Percentiles rank a stretch among this genome's conserved stretches.
phyloP scores from a whole-genome alignment of 2,113 vertebrate species.

The Ailurus styani region DNA sequence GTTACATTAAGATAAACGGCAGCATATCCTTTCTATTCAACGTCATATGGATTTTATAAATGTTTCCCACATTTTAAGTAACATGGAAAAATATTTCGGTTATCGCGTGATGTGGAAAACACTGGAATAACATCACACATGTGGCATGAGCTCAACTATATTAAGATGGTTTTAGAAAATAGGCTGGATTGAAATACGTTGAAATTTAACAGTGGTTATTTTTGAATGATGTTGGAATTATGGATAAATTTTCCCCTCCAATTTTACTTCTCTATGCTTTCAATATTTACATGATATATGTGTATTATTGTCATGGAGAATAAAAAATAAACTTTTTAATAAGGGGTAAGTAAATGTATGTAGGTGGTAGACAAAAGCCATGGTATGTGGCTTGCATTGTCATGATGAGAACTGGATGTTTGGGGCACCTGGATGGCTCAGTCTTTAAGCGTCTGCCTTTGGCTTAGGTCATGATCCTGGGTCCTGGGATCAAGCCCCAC shows the following conservation, averaged over 20 bases:
- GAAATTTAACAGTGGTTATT: neutral
- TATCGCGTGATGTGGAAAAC: neutral
- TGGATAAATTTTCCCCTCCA: neutral
- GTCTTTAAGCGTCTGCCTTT: too few relatives aligned
- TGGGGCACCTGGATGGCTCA: too few relatives aligned
- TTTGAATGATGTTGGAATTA: neutral
- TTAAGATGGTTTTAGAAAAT: constrained; percentile 22
- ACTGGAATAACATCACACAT: neutral
- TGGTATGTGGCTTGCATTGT: constrained; percentile 2
- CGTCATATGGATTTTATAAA: neutral
- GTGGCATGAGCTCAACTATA: neutral
- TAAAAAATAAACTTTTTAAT: neutral
- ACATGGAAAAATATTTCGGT: neutral
- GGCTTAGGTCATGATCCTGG: too few relatives aligned
- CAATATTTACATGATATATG: neutral
- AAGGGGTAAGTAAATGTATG: neutral
- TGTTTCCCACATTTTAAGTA: neutral
- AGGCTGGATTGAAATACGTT: neutral
- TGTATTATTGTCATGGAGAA: neutral
- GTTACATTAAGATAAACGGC: neutral
- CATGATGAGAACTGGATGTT: neutral
- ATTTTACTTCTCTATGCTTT: neutral
- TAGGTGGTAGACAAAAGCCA: neutral
- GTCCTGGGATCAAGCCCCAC: too few relatives aligned
- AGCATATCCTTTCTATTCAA: neutral